These are phyloP conservation scores for Daubentonia madagascariensis DNA, from an alignment of 2,113 vertebrate species.

Conservation along the genomic window DNA sequence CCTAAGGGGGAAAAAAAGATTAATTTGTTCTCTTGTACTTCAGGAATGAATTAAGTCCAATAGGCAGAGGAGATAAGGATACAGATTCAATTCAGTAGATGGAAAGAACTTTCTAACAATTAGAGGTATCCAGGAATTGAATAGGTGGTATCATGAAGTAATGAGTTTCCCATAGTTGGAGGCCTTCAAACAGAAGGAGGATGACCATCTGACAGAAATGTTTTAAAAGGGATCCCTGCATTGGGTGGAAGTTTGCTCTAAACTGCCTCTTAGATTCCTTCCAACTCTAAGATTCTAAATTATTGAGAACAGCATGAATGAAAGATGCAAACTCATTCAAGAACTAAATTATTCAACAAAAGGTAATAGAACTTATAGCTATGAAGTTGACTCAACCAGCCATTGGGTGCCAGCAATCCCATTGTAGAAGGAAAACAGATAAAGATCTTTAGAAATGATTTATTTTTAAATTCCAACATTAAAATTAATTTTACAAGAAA, in stretches of 20 bases:
- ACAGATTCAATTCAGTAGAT: not conserved
- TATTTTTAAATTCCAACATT: slow-evolving; percentile 42
- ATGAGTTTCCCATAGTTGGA: not conserved
- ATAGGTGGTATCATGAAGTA: not conserved
- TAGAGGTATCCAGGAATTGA: not conserved
- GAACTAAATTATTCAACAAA: slow-evolving; percentile 70
- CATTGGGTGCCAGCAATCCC: not conserved
- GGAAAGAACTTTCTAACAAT: slow-evolving; percentile 37
- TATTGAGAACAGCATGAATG: slow-evolving; percentile 67
- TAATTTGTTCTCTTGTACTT: not conserved
- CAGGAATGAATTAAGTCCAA: slow-evolving; percentile 5
- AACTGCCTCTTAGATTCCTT: slow-evolving; percentile 41
- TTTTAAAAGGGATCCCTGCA: not conserved
- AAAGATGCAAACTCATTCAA: slow-evolving; percentile 66
- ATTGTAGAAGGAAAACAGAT: slow-evolving; percentile 36
- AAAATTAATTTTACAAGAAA: slow-evolving; percentile 43
- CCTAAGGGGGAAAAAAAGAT: not conserved
- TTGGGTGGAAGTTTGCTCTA: not conserved
- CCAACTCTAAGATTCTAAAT: slow-evolving; percentile 62
- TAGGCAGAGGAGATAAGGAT: not conserved
- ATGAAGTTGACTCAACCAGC: not conserved
- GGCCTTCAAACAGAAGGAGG: not conserved
- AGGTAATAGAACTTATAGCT: slow-evolving; percentile 44
- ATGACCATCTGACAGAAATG: not conserved
- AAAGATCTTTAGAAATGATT: not conserved